Evolutionary conservation across 2,113 vertebrate genomes (phyloP), one percentile per base, ranked within the genome.

Genomic region (Chunga burmeisteri): DNA sequence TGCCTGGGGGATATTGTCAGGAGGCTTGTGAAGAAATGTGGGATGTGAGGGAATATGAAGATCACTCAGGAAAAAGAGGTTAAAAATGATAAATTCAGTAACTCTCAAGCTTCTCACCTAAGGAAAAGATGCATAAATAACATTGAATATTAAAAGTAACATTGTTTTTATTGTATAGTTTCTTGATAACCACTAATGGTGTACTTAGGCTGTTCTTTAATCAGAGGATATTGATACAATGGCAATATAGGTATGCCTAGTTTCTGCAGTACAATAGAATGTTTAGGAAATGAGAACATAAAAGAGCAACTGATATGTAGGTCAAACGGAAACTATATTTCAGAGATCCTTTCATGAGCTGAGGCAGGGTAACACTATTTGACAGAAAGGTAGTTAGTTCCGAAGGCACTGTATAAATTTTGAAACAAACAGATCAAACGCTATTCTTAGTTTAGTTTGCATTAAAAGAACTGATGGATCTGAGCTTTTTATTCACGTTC

Each of bases 291-390:
- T 68, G 56, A 88, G 72, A 86, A 81, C 26, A 38, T 72, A 75
- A 71, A 94, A 95, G 72, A 93, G 62, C 66, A 95, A 75, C 52
- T 86, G 52, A 50, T 90, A 82, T 30, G 11, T 85, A 91, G 82
- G 63, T 92, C 91, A 92, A 75, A 82, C 84, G 44, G 61, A 93
- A 96, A 50, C 42, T 44, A 0, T n/a, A 29, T 86, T 95, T 93
- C 42, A 59, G 81, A 81, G 40, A 38, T 83, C 38, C 53, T 83
- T 91, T 90, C 17, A 44, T 85, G 52, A 92, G 44, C 53, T 72
- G 50, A 66, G 36, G 25, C 61, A 52, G 26, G 52, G 32, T 67
- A 78, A 85, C 12, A 27, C 9, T 36, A 9, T 80, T 78, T 92
- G 94, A 75, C 71, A 95, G 59, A 74, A 88, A 55, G 71, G 25